A percentile compares a stretch with the other conserved stretches of the same genome.
These are phyloP conservation scores for Tenebrio molitor DNA, from an alignment of 1,140 invertebrate genomes.

Conservation along the genomic window DNA sequence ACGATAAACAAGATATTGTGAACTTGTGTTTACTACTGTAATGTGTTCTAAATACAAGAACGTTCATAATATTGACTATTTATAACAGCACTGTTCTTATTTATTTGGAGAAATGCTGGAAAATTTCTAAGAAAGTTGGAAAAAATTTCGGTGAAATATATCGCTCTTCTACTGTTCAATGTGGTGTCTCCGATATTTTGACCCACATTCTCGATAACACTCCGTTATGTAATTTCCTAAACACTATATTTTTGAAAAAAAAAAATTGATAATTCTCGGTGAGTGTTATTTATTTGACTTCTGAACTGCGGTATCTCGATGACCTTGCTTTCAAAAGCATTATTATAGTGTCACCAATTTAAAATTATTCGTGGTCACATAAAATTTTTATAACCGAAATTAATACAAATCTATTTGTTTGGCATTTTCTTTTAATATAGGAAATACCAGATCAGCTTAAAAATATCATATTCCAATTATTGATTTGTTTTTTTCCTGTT, in stretches of 20 bases:
- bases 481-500: too few species aligned
- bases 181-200: constrained; percentile 20
- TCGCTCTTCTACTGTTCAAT: too few species aligned
- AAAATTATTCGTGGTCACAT: constrained; percentile 1
- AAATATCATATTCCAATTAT: too few species aligned
- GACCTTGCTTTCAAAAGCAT: constrained; percentile 27
- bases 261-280: constrained; percentile 25
- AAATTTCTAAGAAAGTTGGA: background rate
- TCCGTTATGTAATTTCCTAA: constrained; percentile 11
- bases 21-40: constrained; percentile 29
- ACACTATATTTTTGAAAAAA: constrained; percentile 13
- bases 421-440: too few species aligned
- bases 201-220: constrained; percentile 18
- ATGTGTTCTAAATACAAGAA: constrained; percentile 27
- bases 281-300: constrained; percentile 27
- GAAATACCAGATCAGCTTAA: too few species aligned
- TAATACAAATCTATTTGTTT: too few species aligned
- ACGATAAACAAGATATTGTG: constrained; percentile 31
- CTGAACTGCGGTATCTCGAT: constrained; percentile 19
- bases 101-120: constrained; percentile 17
- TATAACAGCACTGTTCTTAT: constrained; percentile 7
- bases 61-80: constrained; percentile 17
- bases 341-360: constrained; percentile 17
- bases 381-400: constrained; percentile 9
- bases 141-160: constrained; percentile 1